Conservation (phyloP, 2,888 invertebrate species). For the Eurois occulta region DNA sequence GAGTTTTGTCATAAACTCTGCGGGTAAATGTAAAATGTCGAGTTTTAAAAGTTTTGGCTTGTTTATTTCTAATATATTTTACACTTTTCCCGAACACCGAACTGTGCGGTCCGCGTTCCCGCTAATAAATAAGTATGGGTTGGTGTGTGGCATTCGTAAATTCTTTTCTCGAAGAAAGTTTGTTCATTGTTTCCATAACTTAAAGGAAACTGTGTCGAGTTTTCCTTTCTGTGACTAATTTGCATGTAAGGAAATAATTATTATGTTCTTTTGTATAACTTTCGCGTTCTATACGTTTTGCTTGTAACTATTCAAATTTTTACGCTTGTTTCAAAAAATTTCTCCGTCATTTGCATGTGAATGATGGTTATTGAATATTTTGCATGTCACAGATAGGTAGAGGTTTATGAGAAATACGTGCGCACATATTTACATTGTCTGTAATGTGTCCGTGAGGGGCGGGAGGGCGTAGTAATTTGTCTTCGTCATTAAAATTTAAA, state of each 20-base stretch:
- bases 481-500: conserved; percentile 41
- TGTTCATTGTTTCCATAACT: conserved; percentile 83
- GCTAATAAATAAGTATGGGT: conserved; percentile 83
- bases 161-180: conserved; percentile 84
- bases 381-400: conserved; percentile 23
- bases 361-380: conserved; percentile 63
- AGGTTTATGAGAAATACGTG: conserved; percentile 21
- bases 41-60: conserved; percentile 41
- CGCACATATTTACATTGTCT: conserved; percentile 17
- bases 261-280: conserved; percentile 80
- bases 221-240: conserved; percentile 86
- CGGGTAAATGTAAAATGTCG: conserved; percentile 35
- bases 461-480: conserved; percentile 19
- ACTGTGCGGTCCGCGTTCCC: conserved; percentile 73
- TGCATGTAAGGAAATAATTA: conserved; percentile 81
- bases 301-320: conserved; percentile 76
- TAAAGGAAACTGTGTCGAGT: conserved; percentile 81
- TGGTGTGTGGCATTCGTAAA: conserved; percentile 74
- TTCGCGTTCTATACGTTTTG: conserved; percentile 68
- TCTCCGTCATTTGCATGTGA: conserved; percentile 72
- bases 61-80: conserved; percentile 46
- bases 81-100: conserved; percentile 61
- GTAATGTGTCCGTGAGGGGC: neutral
- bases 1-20: conserved; percentile 43
- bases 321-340: conserved; percentile 81